phyloP scores from a whole-genome alignment of 92 coral and sea anemone genomes.

The Micromussa lordhowensis region DNA sequence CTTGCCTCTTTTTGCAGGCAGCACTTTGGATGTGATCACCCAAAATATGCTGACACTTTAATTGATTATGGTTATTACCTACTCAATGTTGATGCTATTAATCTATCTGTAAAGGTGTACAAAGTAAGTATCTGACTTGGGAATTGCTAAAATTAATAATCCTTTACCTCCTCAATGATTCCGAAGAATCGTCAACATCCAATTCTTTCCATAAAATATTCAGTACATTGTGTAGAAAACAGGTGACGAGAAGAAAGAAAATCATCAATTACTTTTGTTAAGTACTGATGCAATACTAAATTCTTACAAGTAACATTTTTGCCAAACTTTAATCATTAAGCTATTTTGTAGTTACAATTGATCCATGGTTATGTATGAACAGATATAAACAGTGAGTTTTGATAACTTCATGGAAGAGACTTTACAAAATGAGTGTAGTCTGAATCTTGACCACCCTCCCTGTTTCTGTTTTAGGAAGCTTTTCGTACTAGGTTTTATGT shows the following conservation, averaged over 20 bases:
- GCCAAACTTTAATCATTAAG: too few species aligned
- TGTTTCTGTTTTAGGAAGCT: slow-evolving; percentile 66
- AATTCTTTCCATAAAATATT: neutral
- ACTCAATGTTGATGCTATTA: slow-evolving; percentile 92
- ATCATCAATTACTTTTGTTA: neutral
- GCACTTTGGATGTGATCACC: slow-evolving; percentile 92
- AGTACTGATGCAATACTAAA: neutral
- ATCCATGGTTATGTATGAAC: too few species aligned
- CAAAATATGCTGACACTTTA: slow-evolving; percentile 89
- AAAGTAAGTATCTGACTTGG: slow-evolving; percentile 60
- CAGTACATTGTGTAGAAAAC: neutral
- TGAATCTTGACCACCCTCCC: neutral
- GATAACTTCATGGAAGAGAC: neutral
- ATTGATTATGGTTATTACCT: slow-evolving; percentile 95
- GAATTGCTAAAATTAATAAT: neutral
- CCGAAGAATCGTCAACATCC: neutral
- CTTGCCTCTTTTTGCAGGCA: slow-evolving; percentile 60
- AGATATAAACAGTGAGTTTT: neutral
- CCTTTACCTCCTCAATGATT: neutral
- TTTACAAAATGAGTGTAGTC: neutral
- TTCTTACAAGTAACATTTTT: neutral
- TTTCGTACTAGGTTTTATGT: slow-evolving; percentile 77
- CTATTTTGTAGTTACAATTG: too few species aligned
- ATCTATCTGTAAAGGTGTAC: slow-evolving; percentile 92
- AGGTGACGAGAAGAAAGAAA: neutral